Percentiles rank a stretch among this genome's conserved stretches.
These are phyloP conservation scores for Drosophila saltans DNA, from an alignment of 1,140 invertebrate genomes.

Conservation along the genomic window DNA sequence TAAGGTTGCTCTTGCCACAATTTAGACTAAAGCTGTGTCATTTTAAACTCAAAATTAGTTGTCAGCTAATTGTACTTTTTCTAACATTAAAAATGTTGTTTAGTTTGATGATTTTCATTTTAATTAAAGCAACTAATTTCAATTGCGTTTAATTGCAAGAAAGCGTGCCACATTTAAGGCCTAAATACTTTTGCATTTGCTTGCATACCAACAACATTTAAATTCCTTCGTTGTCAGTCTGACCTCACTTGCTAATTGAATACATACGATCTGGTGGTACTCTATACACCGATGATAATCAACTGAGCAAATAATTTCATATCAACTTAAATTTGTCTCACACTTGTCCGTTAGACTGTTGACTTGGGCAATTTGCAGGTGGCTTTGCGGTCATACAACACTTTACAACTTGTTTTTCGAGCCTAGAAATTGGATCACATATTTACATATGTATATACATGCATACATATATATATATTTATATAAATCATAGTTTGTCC, in stretches of 20 bases:
- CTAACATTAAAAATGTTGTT: slow-evolving; percentile 25
- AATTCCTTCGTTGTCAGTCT: neutral
- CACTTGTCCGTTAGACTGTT: slow-evolving; percentile 18
- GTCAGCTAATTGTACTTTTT: slow-evolving; percentile 27
- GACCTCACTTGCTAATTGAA: neutral
- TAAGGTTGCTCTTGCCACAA: slow-evolving; percentile 47
- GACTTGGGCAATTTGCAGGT: slow-evolving; percentile 50
- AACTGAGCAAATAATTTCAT: slow-evolving; percentile 26
- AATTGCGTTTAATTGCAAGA: slow-evolving; percentile 46
- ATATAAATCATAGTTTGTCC: no score
- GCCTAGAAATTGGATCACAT: slow-evolving; percentile 12
- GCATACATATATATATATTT: no score
- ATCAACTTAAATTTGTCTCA: slow-evolving; percentile 12
- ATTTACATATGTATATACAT: neutral
- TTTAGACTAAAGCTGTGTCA: neutral
- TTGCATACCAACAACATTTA: neutral
- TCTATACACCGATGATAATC: slow-evolving; percentile 27
- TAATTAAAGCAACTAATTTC: slow-evolving; percentile 49
- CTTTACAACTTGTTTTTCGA: slow-evolving; percentile 31
- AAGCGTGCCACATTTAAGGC: slow-evolving; percentile 38
- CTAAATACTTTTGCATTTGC: neutral
- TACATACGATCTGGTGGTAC: neutral
- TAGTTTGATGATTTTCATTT: slow-evolving; percentile 20
- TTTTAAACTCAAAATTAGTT: neutral
- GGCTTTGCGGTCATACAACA: slow-evolving; percentile 39